Evolutionary conservation across 2,888 invertebrate species (phyloP).

Genomic region (Orthosia gracilis): DNA sequence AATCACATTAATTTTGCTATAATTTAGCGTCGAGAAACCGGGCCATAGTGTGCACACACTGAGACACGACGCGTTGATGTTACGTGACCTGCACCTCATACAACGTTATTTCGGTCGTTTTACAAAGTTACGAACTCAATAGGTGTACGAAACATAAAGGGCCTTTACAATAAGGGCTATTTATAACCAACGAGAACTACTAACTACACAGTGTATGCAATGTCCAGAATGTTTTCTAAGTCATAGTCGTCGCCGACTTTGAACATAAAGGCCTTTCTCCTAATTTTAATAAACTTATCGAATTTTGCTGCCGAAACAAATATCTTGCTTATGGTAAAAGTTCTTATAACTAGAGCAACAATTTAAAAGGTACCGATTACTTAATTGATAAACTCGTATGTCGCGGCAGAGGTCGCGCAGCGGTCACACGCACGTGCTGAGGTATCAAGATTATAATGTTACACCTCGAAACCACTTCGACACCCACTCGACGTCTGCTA

Average conservation of each 20-base stretch:
- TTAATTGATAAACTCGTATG: conserved; percentile 58
- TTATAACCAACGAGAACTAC: conserved; percentile 24
- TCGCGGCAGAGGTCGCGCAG: conserved; percentile 42
- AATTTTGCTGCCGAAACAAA: conserved; percentile 17
- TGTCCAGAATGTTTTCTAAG: conserved; percentile 14
- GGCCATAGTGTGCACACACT: conserved; percentile 17
- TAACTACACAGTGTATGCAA: conserved; percentile 28
- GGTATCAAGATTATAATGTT: conserved; percentile 57
- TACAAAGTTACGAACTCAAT: conserved; percentile 31
- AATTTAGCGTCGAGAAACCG: too few relatives aligned
- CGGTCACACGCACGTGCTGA: conserved; percentile 58
- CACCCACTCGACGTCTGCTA: conserved; percentile 41
- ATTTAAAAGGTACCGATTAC: conserved; percentile 47
- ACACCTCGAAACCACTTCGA: conserved; percentile 50
- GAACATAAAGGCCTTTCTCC: conserved; percentile 42
- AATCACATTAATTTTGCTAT: too few relatives aligned
- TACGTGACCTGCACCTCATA: conserved; percentile 36
- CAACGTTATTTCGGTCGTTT: conserved; percentile 21
- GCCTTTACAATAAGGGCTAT: conserved; percentile 36
- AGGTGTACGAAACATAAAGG: conserved; percentile 39
- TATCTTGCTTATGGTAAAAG: conserved; percentile 18
- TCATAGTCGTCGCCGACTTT: conserved; percentile 11
- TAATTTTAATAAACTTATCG: conserved; percentile 18
- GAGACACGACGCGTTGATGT: conserved; percentile 32
- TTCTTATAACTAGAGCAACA: conserved; percentile 41